Base-by-base conservation (phyloP, 1,140 invertebrate genomes). In the Neodiprion pinetum region DNA sequence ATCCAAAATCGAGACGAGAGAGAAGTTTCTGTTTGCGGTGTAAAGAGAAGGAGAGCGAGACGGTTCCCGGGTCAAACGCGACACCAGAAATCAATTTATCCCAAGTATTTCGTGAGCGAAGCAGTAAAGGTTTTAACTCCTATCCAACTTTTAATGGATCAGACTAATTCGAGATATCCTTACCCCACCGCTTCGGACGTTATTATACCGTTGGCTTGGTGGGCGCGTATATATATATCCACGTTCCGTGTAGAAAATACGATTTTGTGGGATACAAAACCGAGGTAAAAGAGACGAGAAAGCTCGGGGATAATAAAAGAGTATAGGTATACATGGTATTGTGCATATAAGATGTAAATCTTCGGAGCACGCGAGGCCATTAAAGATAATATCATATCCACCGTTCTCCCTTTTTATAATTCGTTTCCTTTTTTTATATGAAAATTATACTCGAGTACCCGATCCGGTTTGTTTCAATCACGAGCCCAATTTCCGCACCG, bases 331-430 rank as follows among this genome's bases (percentile, higher is more conserved):
- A 53, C 50, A 14, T n/a, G 10, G 50, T n/a, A 21, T 21, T 21
- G 17, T 21, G 17, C 17, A 21, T 21, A 21, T 21, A 21, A 21
- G 17, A 21, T 21, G 17, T 21, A 21, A 21, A 21, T 21, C 17
- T 21, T 21, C 17, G 17, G 50, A 11, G 50, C 50, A 53, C 50
- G 50, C 50, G 50, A 53, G n/a, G 50, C 50, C 10, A 53, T 53
- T 53, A 53, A 53, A 53, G 50, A 53, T 53, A 53, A 53, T 53
- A 53, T 53, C 50, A 11, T 53, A 53, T n/a, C 50, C n/a, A 53
- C 50, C n/a, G 50, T 53, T n/a, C n/a, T 53, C 50, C 50, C 50
- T 53, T n/a, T 53, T 53, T 21, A 21, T 21, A 21, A 21, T 21
- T 21, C 17, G 17, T 21, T 21, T 21, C 17, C 17, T 21, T 21